phyloP scores from a whole-genome alignment of 2,888 invertebrate species.

The Iselma pallidipennis region DNA sequence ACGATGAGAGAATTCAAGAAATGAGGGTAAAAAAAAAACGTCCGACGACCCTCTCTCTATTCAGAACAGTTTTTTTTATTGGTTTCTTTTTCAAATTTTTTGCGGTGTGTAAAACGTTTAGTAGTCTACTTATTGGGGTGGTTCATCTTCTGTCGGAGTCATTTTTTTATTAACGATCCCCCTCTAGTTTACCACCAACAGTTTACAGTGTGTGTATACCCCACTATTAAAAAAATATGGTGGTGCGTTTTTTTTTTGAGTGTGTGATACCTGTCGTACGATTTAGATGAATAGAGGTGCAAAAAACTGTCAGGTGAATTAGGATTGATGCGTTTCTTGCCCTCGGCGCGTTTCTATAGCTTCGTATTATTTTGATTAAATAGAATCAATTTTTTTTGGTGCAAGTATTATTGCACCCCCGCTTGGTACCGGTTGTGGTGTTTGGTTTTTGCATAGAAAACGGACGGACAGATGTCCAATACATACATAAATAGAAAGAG shows the following conservation, averaged over 20 bases:
- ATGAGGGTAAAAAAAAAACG: not conserved
- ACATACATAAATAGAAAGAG: conserved; percentile 15
- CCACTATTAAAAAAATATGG: conserved; percentile 34
- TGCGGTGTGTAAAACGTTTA: conserved; percentile 52
- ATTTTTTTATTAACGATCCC: conserved; percentile 46
- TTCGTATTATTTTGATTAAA: conserved; percentile 7
- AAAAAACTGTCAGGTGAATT: conserved; percentile 39
- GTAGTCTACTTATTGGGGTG: conserved; percentile 49
- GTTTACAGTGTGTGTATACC: conserved; percentile 30
- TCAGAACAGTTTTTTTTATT: conserved; percentile 9
- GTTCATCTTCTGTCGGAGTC: conserved; percentile 41
- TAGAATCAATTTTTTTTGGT: not conserved
- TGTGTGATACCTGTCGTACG: conserved; percentile 36
- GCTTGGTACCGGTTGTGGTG: not conserved
- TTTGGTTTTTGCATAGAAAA: conserved; percentile 23
- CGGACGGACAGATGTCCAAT: conserved; percentile 34
- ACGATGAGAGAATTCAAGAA: not conserved
- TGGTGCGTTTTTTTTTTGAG: conserved; percentile 41
- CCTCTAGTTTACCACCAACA: conserved; percentile 38
- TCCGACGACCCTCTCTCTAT: not conserved
- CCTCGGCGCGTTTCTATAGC: too few species aligned
- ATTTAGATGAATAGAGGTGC: conserved; percentile 31
- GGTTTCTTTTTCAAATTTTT: conserved; percentile 38
- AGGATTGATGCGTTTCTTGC: conserved; percentile 36
- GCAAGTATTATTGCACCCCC: not conserved